Evolutionary conservation across 2,888 invertebrate species (phyloP), one percentile per base, ranked within the genome.

Genomic region (Rhimphoctona megacephalus): DNA sequence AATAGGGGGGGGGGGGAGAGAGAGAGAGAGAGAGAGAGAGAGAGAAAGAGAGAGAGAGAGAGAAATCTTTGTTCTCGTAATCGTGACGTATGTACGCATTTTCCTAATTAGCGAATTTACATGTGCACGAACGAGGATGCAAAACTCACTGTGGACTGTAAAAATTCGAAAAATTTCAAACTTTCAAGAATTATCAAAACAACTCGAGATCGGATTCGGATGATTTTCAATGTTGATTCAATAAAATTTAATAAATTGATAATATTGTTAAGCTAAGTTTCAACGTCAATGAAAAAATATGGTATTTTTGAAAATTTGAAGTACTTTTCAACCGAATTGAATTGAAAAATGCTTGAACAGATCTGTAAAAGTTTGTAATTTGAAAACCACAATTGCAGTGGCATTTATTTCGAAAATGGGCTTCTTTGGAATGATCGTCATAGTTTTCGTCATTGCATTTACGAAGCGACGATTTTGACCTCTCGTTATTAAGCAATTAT

Each of bases 51-150:
- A n/a, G 19, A 49, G 19, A 61, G 17, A 61, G 61, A 30, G 30
- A 30, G 30, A 61, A 61, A 61, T 30, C 30, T 14, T 17, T 6
- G 61, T 17, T 7, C 17, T 1, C 61, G 30, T 61, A 61, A 61
- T 61, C 25, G 61, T 61, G 61, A 61, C 30, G 61, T 17, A 61
- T 57, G 30, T 33, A 36, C 54, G 43, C 14, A 39, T 61, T 61
- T 57, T 61, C 74, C 74, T 43, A 74, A 74, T 74, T 74, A 43
- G 61, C 43, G 25, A 74, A 43, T 25, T 57, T 25, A 43, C 43
- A 17, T 39, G 14, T 14, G 57, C 57, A 11, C 25, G 14, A 8
- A 57, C 25, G 57, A 25, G 14, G 25, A 57, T 25, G 11, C 0
- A 57, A 14, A 14, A 11, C 11, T 57, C 5, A 7, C 14, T 25